Evolutionary conservation across 2,888 invertebrate species (phyloP), one percentile per base, ranked within the genome.

Genomic region (Euspilapteryx auroguttella): DNA sequence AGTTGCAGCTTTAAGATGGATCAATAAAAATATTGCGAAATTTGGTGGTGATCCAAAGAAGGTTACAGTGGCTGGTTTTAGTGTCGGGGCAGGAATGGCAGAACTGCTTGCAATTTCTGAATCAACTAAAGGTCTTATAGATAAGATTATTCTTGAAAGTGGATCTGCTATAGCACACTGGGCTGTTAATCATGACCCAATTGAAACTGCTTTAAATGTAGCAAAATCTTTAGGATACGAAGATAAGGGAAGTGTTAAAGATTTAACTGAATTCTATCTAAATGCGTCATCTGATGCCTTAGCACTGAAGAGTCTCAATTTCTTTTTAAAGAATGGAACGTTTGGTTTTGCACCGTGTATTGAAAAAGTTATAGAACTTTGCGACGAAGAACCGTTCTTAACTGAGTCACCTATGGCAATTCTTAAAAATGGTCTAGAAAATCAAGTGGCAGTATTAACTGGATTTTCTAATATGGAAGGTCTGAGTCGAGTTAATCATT

Each of bases 31-130:
- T 49, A 86, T 92, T 5, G 66, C 40, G 10, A 77, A 80, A 28
- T 93, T 94, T 51, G 89, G 91, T 11, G 94, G 94, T 6, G 86
- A 93, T 62, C 82, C 85, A 0, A 77, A 81, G 17, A 82, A 82
- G 44, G 79, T 94, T 1, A 93, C 92, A 0, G 52, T 94, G 2
- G 81, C 89, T 45, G 94, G 94, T 0, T 89, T 89, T 46, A 87
- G 87, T 32, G 85, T 90, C 4, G 89, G 89, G 5, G 87, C 86
- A 1, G 66, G 82, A 2, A 54, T 73, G 54, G 71, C 68, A 6
- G 71, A 73, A 30, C 25, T 75, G 3, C 38, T 69, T 10, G 47
- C 55, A 0, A 28, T 73, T 2, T 61, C 68, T 0, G 55, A 58
- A 40, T 42, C 55, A 29, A 43, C 64, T 12, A 42, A 48, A 13